Conservation (phyloP, 2,888 invertebrate genomes). For the Cantharis nigra region DNA sequence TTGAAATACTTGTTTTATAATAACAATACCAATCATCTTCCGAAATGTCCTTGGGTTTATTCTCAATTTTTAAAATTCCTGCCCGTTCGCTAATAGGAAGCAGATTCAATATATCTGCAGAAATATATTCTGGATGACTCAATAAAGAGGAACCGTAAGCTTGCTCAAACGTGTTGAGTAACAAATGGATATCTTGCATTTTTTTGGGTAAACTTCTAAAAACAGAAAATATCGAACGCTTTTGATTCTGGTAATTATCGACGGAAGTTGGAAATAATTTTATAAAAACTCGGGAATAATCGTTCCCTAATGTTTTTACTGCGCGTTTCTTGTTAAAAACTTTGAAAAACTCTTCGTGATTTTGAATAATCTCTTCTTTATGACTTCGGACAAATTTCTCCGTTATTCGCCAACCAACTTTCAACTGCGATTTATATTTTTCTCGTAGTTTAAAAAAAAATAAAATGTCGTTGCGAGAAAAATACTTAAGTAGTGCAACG, state of each 20-base stretch:
- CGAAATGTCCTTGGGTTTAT: not conserved
- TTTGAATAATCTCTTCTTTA: conserved; percentile 14
- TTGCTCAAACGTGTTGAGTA: not conserved
- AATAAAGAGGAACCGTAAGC: conserved; percentile 2
- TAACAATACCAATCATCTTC: conserved; percentile 12
- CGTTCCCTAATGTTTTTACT: conserved; percentile 4
- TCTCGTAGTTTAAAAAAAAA: conserved; percentile 19
- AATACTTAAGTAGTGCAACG: conserved; percentile 4
- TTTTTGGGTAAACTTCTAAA: not conserved
- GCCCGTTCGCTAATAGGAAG: not conserved
- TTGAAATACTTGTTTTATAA: not conserved
- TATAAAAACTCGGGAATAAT: conserved; percentile 10
- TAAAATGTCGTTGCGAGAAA: conserved; percentile 1
- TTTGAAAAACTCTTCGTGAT: not conserved
- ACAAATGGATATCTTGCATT: not conserved
- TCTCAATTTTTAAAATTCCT: not conserved
- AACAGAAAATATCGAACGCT: not conserved
- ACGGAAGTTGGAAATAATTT: conserved; percentile 10
- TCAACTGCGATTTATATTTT: conserved; percentile 1
- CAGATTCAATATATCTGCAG: not conserved
- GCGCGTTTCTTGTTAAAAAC: conserved; percentile 7
- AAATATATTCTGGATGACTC: not conserved
- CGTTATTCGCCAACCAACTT: conserved; percentile 19
- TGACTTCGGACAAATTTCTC: conserved; percentile 16
- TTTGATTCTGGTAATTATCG: not conserved